Evolutionary conservation across 2,888 invertebrate species (phyloP).

Genomic region (Lasioglossum marginatum): DNA sequence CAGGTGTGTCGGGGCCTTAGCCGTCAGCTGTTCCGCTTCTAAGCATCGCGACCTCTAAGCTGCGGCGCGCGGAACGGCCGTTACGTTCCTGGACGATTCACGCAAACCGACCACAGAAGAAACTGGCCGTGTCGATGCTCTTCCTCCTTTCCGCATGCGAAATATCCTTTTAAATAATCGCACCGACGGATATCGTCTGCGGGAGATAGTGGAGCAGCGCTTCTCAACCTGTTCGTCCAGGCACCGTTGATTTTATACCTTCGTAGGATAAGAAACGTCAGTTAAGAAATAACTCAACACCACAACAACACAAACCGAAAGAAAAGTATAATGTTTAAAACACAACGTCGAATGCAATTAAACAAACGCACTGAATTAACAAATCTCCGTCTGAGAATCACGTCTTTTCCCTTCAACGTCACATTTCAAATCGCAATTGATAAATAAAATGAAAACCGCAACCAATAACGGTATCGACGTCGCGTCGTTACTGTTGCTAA

Average conservation of each 20-base stretch:
- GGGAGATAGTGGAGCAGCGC: neutral
- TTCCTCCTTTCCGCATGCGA: conserved; percentile 35
- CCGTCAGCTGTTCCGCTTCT: conserved; percentile 80
- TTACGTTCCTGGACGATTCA: conserved; percentile 55
- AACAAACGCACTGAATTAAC: no score
- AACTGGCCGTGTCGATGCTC: conserved; percentile 48
- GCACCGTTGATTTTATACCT: neutral
- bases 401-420: no score
- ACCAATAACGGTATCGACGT: no score
- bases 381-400: no score
- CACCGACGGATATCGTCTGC: neutral
- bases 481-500: no score
- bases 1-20: conserved; percentile 77
- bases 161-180: neutral
- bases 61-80: conserved; percentile 60
- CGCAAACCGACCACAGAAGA: conserved; percentile 27
- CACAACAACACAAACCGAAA: no score
- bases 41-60: conserved; percentile 62
- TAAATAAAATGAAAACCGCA: no score
- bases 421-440: no score
- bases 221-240: neutral
- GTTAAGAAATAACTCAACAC: no score
- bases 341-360: no score
- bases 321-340: no score
- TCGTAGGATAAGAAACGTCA: no score